phyloP scores from a whole-genome alignment of 2,113 vertebrate genomes.

The Alosa alosa region DNA sequence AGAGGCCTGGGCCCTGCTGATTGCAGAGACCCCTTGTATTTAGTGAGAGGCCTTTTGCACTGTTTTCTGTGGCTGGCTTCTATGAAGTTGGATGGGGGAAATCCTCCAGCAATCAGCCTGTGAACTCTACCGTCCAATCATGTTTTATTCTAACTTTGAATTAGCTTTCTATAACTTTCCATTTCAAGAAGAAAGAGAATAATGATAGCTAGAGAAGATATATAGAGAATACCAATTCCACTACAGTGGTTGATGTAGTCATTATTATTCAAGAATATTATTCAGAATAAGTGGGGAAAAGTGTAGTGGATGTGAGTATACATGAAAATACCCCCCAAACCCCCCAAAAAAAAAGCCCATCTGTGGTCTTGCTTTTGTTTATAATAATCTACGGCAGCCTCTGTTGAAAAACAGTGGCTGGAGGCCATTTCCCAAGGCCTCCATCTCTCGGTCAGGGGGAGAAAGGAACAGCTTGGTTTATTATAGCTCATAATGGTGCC shows the following conservation, averaged over 20 bases:
- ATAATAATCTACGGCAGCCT: not conserved
- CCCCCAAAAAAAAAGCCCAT: not conserved
- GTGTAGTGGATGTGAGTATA: not conserved
- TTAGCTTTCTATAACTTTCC: not conserved
- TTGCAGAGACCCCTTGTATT: not conserved
- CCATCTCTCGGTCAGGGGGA: not conserved
- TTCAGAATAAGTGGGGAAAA: not conserved
- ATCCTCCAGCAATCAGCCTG: not conserved
- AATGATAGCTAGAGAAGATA: not conserved
- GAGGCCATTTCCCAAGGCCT: not conserved
- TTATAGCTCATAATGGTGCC: conserved; percentile 62
- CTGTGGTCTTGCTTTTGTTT: not conserved
- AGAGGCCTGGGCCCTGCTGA: not conserved
- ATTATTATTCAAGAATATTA: not conserved
- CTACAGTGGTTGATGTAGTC: not conserved
- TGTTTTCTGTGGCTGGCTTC: not conserved
- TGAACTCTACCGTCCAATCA: not conserved
- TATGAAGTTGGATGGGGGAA: not conserved
- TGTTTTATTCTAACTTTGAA: not conserved
- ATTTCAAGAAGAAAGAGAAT: not conserved
- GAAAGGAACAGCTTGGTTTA: conserved; percentile 57
- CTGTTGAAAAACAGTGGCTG: conserved; percentile 43
- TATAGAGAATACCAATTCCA: not conserved
- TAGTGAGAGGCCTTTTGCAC: not conserved
- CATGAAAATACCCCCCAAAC: not conserved